Conservation (phyloP, 2,797 vertebrate genomes). For the Manis crassicaudata region DNA sequence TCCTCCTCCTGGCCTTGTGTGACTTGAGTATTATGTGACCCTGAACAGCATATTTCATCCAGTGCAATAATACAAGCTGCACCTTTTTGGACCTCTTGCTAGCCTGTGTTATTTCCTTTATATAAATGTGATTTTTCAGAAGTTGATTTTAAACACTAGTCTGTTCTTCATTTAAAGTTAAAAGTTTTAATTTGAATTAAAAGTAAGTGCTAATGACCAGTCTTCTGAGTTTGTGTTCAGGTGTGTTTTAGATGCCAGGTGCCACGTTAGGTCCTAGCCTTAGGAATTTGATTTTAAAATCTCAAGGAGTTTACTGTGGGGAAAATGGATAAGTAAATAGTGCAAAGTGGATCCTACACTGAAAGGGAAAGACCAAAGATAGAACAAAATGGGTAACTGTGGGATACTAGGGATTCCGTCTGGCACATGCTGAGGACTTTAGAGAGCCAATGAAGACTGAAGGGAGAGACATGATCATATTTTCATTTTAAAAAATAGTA, state of each 20-base stretch:
- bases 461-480: neutral
- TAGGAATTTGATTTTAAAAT: neutral
- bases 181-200: slow-evolving; percentile 78
- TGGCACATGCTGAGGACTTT: neutral
- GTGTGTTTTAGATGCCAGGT: neutral
- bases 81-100: slow-evolving; percentile 54
- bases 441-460: neutral
- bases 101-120: slow-evolving; percentile 59
- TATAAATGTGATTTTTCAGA: slow-evolving; percentile 70
- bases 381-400: neutral
- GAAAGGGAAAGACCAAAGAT: neutral
- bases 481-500: neutral
- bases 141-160: slow-evolving; percentile 79
- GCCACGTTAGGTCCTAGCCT: neutral
- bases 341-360: neutral
- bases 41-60: slow-evolving; percentile 16
- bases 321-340: neutral
- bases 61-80: slow-evolving; percentile 70
- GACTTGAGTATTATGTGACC: neutral
- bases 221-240: neutral
- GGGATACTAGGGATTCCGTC: neutral
- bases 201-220: slow-evolving; percentile 74
- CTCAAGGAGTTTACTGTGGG: neutral
- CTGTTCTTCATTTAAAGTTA: slow-evolving; percentile 61
- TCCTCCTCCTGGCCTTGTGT: neutral